phyloP scores from a whole-genome alignment of 2,888 invertebrate species.

The Andrena haemorrhoa region DNA sequence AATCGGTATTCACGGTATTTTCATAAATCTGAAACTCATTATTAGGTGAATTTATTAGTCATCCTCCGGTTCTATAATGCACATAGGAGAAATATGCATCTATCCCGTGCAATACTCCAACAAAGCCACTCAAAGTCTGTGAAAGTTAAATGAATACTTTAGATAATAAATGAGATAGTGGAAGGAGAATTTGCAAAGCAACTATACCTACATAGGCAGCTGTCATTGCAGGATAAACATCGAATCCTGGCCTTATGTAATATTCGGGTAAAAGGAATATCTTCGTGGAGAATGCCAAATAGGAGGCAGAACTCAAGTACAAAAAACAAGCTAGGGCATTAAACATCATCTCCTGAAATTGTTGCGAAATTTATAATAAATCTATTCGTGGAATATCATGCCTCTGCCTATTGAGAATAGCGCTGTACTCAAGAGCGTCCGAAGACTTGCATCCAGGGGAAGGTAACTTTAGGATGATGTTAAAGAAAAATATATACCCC shows the following conservation, averaged over 20 bases:
- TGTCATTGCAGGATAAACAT: slow-evolving; percentile 95
- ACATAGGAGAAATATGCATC: slow-evolving; percentile 92
- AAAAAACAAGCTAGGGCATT: slow-evolving; percentile 91
- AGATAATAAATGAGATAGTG: background rate
- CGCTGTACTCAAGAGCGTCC: slow-evolving; percentile 83
- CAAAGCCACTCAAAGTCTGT: slow-evolving; percentile 92
- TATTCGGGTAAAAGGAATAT: slow-evolving; percentile 92
- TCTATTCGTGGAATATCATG: too few relatives aligned
- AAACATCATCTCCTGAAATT: slow-evolving; percentile 91
- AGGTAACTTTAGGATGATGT: too few relatives aligned
- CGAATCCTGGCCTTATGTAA: slow-evolving; percentile 90
- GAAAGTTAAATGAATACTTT: slow-evolving; percentile 78
- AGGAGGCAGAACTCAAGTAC: slow-evolving; percentile 92
- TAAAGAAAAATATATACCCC: too few relatives aligned
- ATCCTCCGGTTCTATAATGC: slow-evolving; percentile 88
- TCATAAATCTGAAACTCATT: background rate
- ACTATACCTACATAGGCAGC: slow-evolving; percentile 92
- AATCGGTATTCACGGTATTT: background rate
- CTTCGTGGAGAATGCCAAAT: slow-evolving; percentile 92
- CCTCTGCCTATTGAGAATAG: too few relatives aligned
- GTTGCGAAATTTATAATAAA: background rate
- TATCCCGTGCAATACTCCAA: slow-evolving; percentile 91
- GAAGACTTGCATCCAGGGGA: too few relatives aligned
- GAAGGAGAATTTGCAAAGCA: background rate
- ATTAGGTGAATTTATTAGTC: background rate